A percentile compares a stretch with the other conserved stretches of the same genome.
phyloP scores from a whole-genome alignment of 2,797 vertebrate genomes.

The Avahi laniger region DNA sequence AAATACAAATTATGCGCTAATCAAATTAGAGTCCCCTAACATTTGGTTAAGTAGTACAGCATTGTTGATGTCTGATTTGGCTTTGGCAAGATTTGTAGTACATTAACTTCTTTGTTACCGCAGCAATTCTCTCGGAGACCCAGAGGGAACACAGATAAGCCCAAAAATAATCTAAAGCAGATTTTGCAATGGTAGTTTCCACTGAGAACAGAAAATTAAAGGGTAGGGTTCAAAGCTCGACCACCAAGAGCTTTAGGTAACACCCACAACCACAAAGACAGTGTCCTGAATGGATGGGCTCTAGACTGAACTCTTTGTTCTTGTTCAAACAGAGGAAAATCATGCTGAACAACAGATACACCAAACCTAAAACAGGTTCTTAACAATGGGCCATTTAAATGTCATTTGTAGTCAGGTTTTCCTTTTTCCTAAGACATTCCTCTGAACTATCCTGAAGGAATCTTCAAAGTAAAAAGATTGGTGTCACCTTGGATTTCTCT shows the following conservation, averaged over 20 bases:
- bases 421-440: neutral
- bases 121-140: conserved; percentile 37
- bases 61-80: neutral
- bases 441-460: neutral
- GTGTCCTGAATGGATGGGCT: neutral
- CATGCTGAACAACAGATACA: neutral
- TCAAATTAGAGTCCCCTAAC: neutral
- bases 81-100: neutral
- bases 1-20: neutral
- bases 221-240: conserved; percentile 32
- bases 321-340: neutral
- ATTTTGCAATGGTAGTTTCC: conserved; percentile 68
- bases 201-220: conserved; percentile 79
- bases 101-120: conserved; percentile 35
- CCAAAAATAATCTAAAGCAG: neutral
- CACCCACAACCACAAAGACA: neutral
- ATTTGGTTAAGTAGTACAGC: neutral
- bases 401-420: neutral
- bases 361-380: neutral
- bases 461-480: neutral
- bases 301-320: neutral
- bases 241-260: conserved; percentile 35
- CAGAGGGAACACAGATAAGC: conserved; percentile 20
- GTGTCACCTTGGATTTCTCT: neutral
- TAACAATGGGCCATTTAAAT: neutral